Conservation (phyloP, 2,888 invertebrate genomes). For the Pandemis heparana region DNA sequence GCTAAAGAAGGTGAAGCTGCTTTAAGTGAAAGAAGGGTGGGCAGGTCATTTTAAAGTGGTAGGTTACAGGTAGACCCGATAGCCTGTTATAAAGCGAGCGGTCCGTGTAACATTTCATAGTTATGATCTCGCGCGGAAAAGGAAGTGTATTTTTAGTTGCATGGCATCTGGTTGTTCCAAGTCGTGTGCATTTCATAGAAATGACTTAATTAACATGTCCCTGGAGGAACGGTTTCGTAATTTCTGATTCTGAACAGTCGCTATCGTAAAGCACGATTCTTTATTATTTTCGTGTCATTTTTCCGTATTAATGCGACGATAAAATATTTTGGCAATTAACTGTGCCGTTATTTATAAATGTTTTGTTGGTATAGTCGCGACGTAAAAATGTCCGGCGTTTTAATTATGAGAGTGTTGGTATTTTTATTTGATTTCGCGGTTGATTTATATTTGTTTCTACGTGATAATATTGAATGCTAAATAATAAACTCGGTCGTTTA, state of each 20-base stretch:
- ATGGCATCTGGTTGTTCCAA: slow-evolving; percentile 77
- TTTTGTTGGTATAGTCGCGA: slow-evolving; percentile 36
- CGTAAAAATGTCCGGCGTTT: slow-evolving; percentile 38
- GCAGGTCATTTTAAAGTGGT: slow-evolving; percentile 64
- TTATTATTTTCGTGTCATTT: slow-evolving; percentile 51
- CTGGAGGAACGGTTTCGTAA: slow-evolving; percentile 72
- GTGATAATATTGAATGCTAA: slow-evolving; percentile 28
- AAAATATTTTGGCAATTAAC: slow-evolving; percentile 42
- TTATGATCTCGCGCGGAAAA: slow-evolving; percentile 80
- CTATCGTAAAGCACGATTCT: slow-evolving; percentile 61
- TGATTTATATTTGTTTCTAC: slow-evolving; percentile 38
- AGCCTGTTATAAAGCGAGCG: slow-evolving; percentile 77
- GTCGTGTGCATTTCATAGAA: slow-evolving; percentile 76
- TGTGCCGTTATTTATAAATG: slow-evolving; percentile 38
- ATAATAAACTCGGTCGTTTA: slow-evolving; percentile 33
- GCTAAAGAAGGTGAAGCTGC: slow-evolving; percentile 58
- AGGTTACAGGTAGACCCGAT: slow-evolving; percentile 73
- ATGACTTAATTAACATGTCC: slow-evolving; percentile 80
- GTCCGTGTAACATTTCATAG: slow-evolving; percentile 79
- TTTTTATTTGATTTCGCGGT: slow-evolving; percentile 39
- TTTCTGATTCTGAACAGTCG: slow-evolving; percentile 66
- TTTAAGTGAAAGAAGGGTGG: slow-evolving; percentile 56
- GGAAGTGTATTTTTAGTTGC: slow-evolving; percentile 82
- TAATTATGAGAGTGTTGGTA: slow-evolving; percentile 40
- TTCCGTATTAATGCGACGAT: slow-evolving; percentile 39